Percentiles rank a stretch among this genome's conserved stretches.
These are phyloP conservation scores for Melanerpes formicivorus DNA, from an alignment of 2,113 vertebrate species.

Conservation along the genomic window DNA sequence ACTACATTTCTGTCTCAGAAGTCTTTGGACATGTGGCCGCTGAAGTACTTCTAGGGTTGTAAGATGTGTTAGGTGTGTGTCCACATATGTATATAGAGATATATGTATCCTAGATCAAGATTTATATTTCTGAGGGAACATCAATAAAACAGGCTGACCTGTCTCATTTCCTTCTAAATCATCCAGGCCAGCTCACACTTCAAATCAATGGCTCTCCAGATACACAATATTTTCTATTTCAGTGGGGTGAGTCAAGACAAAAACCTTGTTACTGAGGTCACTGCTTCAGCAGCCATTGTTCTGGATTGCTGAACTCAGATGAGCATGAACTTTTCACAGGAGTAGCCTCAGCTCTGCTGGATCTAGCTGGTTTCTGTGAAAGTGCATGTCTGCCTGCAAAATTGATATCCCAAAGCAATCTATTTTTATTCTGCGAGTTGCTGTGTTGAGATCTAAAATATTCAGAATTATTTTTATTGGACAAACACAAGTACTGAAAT, in stretches of 20 bases:
- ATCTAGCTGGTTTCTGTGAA: background rate
- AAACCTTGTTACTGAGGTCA: background rate
- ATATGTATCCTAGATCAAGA: background rate
- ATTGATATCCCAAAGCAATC: constrained; percentile 19
- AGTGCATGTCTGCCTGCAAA: constrained; percentile 23
- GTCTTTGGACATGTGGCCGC: background rate
- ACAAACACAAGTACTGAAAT: constrained; percentile 22
- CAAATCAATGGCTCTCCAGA: background rate
- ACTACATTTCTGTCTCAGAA: background rate
- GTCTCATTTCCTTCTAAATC: background rate
- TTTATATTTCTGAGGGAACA: background rate
- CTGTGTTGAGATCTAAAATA: constrained; percentile 5
- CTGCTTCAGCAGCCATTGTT: background rate
- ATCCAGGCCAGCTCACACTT: background rate
- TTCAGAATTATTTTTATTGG: constrained; percentile 45
- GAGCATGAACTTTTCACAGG: background rate
- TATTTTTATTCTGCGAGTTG: constrained; percentile 47
- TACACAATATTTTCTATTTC: background rate
- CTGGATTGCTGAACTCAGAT: background rate
- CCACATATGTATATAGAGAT: background rate
- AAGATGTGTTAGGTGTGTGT: accelerated
- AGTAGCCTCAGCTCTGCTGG: constrained; percentile 1
- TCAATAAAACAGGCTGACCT: background rate
- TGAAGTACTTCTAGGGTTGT: background rate
- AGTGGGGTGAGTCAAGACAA: background rate